Base-by-base conservation (phyloP, 2,888 invertebrate species). In the Tethea ocularis region DNA sequence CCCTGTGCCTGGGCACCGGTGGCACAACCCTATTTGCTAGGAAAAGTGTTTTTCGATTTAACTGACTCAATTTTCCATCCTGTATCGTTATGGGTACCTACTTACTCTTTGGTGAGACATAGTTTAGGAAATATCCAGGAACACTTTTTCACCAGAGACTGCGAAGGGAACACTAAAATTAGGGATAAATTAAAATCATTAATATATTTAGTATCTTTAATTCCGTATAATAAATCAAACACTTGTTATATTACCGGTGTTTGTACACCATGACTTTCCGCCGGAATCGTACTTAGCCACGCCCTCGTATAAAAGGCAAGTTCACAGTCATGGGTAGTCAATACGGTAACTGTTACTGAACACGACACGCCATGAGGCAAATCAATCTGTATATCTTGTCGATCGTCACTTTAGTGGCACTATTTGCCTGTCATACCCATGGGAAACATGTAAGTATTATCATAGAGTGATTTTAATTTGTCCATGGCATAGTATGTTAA, bases 281-380 rank as follows among this genome's bases (percentile, higher is more conserved):
- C 83, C 69, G 80, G 77, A 79, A 78, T 74, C 78, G 75, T 73
- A 75, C 72, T 69, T 74, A 77, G 78, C 89, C 91, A 91, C 92
- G 89, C 92, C 92, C 88, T 86, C 79, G 77, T 91, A 91, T 93
- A 91, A 82, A 87, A 87, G 67, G 69, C 84, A 92, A 91, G 89
- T 91, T 92, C 91, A 91, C 84, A 89, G 89, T 89, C 89, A 89
- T 81, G 86, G 84, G 60, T 69, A 80, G 72, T 73, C 85, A 86
- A 83, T 86, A 72, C 73, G 68, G 26, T 26, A 26, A 26, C 26
- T 74, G 74, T 78, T 68, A 78, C 77, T 74, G 77, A 68, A 74
- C 64, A 65, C 80, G 71, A 80, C 70, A 66, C 77, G 78, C 77
- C 75, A 91, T 91, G 91, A 83, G 76, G 78, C 69, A 79, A 61